Base-by-base conservation (phyloP, 2,797 vertebrate species). In the Sebastes reedi region DNA sequence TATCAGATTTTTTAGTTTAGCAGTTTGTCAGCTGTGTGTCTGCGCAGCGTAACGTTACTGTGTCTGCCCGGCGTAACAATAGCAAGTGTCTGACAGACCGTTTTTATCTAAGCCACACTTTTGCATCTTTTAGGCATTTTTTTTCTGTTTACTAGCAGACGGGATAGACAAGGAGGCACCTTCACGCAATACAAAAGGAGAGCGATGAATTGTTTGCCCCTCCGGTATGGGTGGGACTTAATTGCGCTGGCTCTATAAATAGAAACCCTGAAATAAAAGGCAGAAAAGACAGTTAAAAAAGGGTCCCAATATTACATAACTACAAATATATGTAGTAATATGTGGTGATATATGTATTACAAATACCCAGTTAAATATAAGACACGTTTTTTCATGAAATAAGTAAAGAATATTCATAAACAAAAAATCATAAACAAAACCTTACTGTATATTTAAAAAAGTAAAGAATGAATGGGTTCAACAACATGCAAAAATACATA, bases 381-480 rank as follows among this genome's bases (percentile, higher is more conserved):
- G 2, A 34, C 1, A 32, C 1, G 6, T 46, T 61, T 54, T 55
- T 16, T 55, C 22, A 18, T 54, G 5, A 56, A 30, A 50, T 18
- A 34, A 30, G 20, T 54, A 39, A n/a, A 74, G 42, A 54, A 55
- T 66, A 5, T 39, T 39, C 36, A 39, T 39, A 39, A 39, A 39
- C 36, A 39, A 39, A 39, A 13, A 39, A 0, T 39, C 39, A 16
- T 42, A 6, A 42, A 42, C 39, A 42, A 42, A 16, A 42, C 39
- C 39, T 42, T 16, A 95, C 92, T 95, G 95, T 96, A 94, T 93
- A 91, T 94, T 94, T 91, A 91, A 88, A 91, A 91, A 92, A 82
- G 77, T 90, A 86, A 92, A 82, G 82, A 88, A 92, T 85, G 90
- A 94, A 92, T 93, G 89, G 89, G 90, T 94, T 94, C 92, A 93